Evolutionary conservation across 2,113 vertebrate species (phyloP).

Genomic region (Dromiciops gliroides): DNA sequence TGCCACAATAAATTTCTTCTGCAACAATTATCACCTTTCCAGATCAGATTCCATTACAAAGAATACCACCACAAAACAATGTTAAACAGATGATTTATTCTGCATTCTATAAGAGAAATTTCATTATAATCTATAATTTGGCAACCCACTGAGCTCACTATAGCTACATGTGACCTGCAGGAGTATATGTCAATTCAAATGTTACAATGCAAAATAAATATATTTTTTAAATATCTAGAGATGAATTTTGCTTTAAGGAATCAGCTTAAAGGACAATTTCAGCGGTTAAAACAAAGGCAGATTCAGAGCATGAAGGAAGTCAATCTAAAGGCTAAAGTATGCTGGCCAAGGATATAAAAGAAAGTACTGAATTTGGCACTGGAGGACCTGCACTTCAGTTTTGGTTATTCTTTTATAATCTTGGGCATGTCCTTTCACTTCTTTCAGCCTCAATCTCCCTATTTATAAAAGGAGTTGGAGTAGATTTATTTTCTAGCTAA

Average conservation of each 20-base stretch:
- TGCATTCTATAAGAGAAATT: not conserved
- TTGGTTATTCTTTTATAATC: not conserved
- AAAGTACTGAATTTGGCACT: not conserved
- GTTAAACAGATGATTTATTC: not conserved
- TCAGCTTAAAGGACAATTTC: not conserved
- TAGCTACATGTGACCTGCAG: not conserved
- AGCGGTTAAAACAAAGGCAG: not conserved
- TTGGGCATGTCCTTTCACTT: not conserved
- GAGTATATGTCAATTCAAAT: not conserved
- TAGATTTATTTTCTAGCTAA: not conserved
- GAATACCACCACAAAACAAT: not conserved
- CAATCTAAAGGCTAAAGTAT: not conserved
- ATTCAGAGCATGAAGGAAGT: not conserved
- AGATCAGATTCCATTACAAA: not conserved
- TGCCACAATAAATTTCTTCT: not conserved
- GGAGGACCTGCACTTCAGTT: not conserved
- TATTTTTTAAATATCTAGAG: not conserved
- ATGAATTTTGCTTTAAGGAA: not conserved
- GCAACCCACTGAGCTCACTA: not conserved
- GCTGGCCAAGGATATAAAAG: not conserved
- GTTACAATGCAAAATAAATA: not conserved
- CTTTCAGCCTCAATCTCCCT: not conserved
- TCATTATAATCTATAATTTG: not conserved
- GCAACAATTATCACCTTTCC: not conserved
- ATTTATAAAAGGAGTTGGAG: not conserved